phyloP scores from a whole-genome alignment of 1,140 invertebrate species.

The Pogonus chalceus region DNA sequence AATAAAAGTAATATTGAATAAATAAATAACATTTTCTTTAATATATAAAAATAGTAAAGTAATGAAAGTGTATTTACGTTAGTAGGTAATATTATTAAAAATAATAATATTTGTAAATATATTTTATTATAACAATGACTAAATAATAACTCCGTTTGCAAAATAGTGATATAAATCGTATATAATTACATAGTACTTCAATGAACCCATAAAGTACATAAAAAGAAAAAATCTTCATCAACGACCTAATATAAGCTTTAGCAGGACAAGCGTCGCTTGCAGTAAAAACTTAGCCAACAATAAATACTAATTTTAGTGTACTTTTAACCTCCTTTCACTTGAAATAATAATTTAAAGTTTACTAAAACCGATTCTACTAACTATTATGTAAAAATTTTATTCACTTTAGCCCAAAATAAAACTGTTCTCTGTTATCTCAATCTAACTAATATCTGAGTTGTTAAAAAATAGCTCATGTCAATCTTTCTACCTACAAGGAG shows the following conservation, averaged over 20 bases:
- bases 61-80: too few species aligned
- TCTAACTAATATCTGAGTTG: background rate
- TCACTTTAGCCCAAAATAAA: slow-evolving; percentile 2
- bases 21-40: too few species aligned
- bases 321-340: background rate
- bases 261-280: slow-evolving; percentile 1
- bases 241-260: background rate
- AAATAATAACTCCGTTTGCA: too few species aligned
- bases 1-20: too few species aligned
- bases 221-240: too few species aligned
- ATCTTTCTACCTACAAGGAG: background rate
- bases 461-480: slow-evolving; percentile 3
- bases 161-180: too few species aligned
- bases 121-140: too few species aligned
- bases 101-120: too few species aligned
- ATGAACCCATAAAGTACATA: too few species aligned
- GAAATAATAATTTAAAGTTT: background rate
- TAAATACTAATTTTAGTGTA: slow-evolving; percentile 4
- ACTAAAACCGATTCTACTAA: background rate
- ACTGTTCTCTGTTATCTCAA: background rate
- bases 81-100: too few species aligned
- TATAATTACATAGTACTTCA: too few species aligned
- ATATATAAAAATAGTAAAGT: too few species aligned
- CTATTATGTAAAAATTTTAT: slow-evolving; percentile 6
- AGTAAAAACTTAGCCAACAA: slow-evolving; percentile 2